Conservation (phyloP, 2,888 invertebrate genomes). For the Eubasilissa splendida region DNA sequence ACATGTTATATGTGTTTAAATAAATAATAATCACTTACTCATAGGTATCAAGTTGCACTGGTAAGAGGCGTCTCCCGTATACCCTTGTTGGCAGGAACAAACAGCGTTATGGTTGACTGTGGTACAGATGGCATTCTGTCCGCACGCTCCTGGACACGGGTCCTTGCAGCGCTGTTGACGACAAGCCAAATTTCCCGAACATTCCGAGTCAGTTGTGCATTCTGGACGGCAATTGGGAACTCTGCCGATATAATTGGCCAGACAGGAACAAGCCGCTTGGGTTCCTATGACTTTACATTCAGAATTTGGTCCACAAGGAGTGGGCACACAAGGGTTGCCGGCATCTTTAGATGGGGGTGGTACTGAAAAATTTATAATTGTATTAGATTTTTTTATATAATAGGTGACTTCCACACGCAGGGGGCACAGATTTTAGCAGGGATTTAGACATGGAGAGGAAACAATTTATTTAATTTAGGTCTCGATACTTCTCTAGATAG, state of each 20-base stretch:
- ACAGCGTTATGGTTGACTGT: constrained; percentile 88
- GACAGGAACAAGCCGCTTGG: constrained; percentile 89
- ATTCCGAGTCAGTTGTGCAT: constrained; percentile 86
- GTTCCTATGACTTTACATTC: constrained; percentile 85
- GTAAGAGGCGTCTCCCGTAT: constrained; percentile 84
- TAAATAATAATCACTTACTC: constrained; percentile 62
- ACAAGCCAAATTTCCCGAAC: constrained; percentile 86
- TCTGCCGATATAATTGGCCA: constrained; percentile 85
- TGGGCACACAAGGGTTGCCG: constrained; percentile 83
- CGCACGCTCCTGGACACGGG: constrained; percentile 87
- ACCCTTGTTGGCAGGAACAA: constrained; percentile 88
- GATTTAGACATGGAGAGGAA: too few relatives aligned
- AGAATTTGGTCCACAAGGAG: constrained; percentile 88
- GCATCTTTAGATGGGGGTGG: constrained; percentile 64
- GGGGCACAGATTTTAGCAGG: too few relatives aligned
- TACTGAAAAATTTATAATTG: constrained; percentile 61
- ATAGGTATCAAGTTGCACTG: constrained; percentile 76
- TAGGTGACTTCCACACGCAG: too few relatives aligned
- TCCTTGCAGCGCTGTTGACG: constrained; percentile 86
- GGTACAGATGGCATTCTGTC: constrained; percentile 84
- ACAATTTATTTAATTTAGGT: too few relatives aligned
- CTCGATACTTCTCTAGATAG: too few relatives aligned
- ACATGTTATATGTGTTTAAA: too few relatives aligned
- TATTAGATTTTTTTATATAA: not conserved
- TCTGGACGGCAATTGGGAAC: constrained; percentile 91